phyloP scores from a whole-genome alignment of 2,797 vertebrate genomes.

The Pangasius larnaudii region DNA sequence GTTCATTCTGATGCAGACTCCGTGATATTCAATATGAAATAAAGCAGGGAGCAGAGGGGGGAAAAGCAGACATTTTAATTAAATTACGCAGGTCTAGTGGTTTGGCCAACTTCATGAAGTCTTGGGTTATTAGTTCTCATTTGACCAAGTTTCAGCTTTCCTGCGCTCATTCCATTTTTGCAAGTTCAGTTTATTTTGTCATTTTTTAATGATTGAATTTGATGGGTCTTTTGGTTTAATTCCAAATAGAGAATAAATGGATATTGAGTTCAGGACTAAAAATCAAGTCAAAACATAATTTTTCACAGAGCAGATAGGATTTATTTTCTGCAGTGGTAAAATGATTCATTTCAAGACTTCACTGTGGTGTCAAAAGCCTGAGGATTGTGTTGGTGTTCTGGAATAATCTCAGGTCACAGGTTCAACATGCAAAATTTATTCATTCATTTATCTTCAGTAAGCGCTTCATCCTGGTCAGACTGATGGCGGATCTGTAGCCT shows the following conservation, averaged over 20 bases:
- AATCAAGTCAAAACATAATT: conserved; percentile 19
- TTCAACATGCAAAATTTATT: no score
- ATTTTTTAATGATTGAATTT: conserved; percentile 42
- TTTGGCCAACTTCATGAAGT: conserved; percentile 37
- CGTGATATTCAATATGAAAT: conserved; percentile 44
- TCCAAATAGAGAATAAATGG: conserved; percentile 42
- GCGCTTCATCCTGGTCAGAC: conserved; percentile 3
- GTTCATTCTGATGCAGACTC: neutral
- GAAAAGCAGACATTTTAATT: conserved; percentile 53
- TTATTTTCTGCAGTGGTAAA: conserved; percentile 16
- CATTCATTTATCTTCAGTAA: neutral
- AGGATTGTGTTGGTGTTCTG: neutral
- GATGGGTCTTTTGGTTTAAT: conserved; percentile 41
- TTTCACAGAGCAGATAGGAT: conserved; percentile 14
- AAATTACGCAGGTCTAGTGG: conserved; percentile 43
- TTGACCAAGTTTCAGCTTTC: conserved; percentile 46
- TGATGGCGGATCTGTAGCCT: neutral
- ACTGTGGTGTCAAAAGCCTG: neutral
- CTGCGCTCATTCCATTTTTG: conserved; percentile 27
- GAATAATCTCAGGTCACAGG: neutral
- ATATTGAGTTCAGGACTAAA: conserved; percentile 7
- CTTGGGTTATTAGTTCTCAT: conserved; percentile 50
- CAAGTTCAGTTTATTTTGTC: conserved; percentile 53
- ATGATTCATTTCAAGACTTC: neutral
- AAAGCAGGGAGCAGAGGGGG: conserved; percentile 30